Percentiles rank a stretch among this genome's conserved stretches.
These are phyloP conservation scores for Coelopa frigida DNA, from an alignment of 1,140 invertebrate species.

Conservation along the genomic window DNA sequence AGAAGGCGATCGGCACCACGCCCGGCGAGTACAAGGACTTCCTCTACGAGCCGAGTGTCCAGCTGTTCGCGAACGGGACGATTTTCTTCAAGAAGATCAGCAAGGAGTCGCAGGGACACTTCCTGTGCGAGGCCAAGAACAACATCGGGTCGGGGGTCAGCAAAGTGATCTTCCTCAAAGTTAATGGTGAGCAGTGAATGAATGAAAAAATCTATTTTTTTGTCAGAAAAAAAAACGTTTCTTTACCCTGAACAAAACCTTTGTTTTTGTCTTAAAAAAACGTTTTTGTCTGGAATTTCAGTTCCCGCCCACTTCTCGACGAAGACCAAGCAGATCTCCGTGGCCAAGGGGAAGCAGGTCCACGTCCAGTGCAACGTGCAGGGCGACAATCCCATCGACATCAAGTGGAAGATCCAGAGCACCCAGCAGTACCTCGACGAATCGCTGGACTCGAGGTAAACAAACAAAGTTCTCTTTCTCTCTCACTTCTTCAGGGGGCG, in stretches of 20 bases:
- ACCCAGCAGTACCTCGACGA: slow-evolving; percentile 57
- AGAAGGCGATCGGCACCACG: slow-evolving; percentile 71
- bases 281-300: slow-evolving; percentile 36
- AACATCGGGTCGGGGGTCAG: slow-evolving; percentile 80
- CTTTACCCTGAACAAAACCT: no score
- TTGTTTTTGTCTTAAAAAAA: slow-evolving; percentile 2
- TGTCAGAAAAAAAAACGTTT: no score
- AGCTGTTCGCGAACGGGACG: slow-evolving; percentile 73
- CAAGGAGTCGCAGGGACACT: slow-evolving; percentile 81
- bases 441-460: slow-evolving; percentile 57
- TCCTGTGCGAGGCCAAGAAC: slow-evolving; percentile 87
- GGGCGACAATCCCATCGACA: slow-evolving; percentile 81
- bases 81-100: slow-evolving; percentile 70
- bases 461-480: slow-evolving; percentile 8
- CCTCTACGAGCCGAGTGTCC: slow-evolving; percentile 63
- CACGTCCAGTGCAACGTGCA: slow-evolving; percentile 79
- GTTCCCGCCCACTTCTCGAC: slow-evolving; percentile 78
- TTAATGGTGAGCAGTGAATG: slow-evolving; percentile 71
- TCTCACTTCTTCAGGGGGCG: not conserved
- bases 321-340: slow-evolving; percentile 67
- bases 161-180: slow-evolving; percentile 79
- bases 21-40: slow-evolving; percentile 83
- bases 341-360: slow-evolving; percentile 65
- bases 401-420: slow-evolving; percentile 65
- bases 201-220: not conserved